Evolutionary conservation across 2,113 vertebrate genomes (phyloP).

Genomic region (Aplodontia rufa): DNA sequence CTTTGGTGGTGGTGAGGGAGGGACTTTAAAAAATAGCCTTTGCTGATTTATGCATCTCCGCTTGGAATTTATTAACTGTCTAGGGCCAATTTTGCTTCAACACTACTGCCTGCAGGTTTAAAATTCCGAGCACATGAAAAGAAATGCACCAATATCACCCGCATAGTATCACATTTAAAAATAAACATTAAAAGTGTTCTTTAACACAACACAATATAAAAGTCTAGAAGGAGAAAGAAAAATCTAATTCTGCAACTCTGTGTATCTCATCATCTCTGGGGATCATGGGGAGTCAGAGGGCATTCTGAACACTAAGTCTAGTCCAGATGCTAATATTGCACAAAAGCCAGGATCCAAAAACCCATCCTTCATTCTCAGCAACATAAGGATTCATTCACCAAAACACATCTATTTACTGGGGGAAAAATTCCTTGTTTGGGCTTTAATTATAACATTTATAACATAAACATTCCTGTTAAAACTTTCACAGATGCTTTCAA

Average conservation of each 20-base stretch:
- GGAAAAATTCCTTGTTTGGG: not conserved
- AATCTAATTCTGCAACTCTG: slow-evolving; percentile 68
- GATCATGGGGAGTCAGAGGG: not conserved
- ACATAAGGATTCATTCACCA: not conserved
- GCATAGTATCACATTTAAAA: slow-evolving; percentile 82
- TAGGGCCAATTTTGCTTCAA: slow-evolving; percentile 82
- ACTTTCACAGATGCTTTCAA: not conserved
- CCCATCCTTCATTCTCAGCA: not conserved
- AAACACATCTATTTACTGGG: not conserved
- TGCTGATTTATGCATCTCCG: slow-evolving; percentile 88
- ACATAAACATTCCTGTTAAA: not conserved
- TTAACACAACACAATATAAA: slow-evolving; percentile 75
- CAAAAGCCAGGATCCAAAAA: not conserved
- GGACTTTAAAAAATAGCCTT: slow-evolving; percentile 80
- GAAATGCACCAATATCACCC: slow-evolving; percentile 82
- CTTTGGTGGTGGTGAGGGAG: slow-evolving; percentile 30
- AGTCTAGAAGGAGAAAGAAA: slow-evolving; percentile 71
- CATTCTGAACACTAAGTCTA: slow-evolving; percentile 53
- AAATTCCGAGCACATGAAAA: slow-evolving; percentile 86
- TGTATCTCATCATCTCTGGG: slow-evolving; percentile 60
- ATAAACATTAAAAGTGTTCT: slow-evolving; percentile 78
- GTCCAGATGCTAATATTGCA: slow-evolving; percentile 1
- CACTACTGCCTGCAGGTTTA: slow-evolving; percentile 82
- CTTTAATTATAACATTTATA: not conserved
- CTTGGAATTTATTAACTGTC: slow-evolving; percentile 90